A percentile compares a stretch with the other conserved stretches of the same genome.
phyloP scores from a whole-genome alignment of 1,140 invertebrate species.

The Bombus confusus region DNA sequence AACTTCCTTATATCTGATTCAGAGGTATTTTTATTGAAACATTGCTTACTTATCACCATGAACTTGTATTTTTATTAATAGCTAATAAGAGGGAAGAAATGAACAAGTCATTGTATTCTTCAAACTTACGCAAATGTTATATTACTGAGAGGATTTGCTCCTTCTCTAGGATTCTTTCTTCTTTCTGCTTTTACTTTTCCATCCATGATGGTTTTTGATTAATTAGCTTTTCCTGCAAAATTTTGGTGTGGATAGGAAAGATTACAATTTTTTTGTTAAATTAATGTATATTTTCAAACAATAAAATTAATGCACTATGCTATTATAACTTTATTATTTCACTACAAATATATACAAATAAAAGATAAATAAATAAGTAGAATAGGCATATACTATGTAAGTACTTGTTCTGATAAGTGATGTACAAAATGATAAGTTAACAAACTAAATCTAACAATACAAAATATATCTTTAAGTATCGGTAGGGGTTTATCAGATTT shows the following conservation, averaged over 20 bases:
- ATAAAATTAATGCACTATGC: too few species aligned
- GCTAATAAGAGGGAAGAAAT: neutral
- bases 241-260: neutral
- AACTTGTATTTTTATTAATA: slow-evolving; percentile 2
- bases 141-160: slow-evolving; percentile 83
- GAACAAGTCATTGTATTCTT: neutral
- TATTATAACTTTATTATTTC: neutral
- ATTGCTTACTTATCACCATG: slow-evolving; percentile 5
- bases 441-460: neutral
- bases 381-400: neutral
- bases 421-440: neutral
- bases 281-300: too few species aligned
- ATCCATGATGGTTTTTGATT: slow-evolving; percentile 77
- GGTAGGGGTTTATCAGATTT: neutral
- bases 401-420: neutral
- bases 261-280: neutral
- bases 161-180: slow-evolving; percentile 82
- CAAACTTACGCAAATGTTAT: slow-evolving; percentile 84
- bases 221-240: slow-evolving; percentile 30
- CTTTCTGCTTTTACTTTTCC: slow-evolving; percentile 77
- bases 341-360: neutral
- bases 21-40: neutral
- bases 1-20: slow-evolving; percentile 10
- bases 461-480: neutral
- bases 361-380: neutral